Evolutionary conservation across 2,113 vertebrate genomes (phyloP), one percentile per base, ranked within the genome.

Genomic region (Paradisaea rubra): DNA sequence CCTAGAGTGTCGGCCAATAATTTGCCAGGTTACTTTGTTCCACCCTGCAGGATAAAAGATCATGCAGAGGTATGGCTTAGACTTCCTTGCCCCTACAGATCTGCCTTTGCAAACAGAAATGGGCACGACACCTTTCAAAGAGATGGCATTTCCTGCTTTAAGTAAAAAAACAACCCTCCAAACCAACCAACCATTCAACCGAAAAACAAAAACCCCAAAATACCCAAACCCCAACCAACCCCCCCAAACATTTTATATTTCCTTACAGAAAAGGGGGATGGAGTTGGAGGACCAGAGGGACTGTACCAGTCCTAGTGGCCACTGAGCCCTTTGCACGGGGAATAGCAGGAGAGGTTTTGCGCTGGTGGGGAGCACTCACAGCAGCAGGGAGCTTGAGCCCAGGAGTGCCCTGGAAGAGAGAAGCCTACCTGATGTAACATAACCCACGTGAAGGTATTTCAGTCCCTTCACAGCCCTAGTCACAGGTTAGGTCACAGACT

Each of bases 11-110:
- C 85, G 66, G 33, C 50, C 85, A 91, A 57, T 78, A 57, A 73
- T 94, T 95, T 89, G 42, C 84, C 74, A 66, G 30, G 52, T 91
- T 70, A 73, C 37, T 66, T 85, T 94, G 73, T 89, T 84, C 71
- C 37, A 74, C 31, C 13, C 42, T 59, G 54, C 45, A 73, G 74
- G 39, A 91, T 57, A 69, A 85, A 76, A 81, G 66, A 50, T 64
- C 50, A 35, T 0, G 0, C 35, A 42, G 25, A 69, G 45, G 16
- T 33, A 41, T 37, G 33, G 27, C 39, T 93, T 37, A 41, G 69
- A 39, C 17, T 93, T 93, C 47, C 50, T 72, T 6, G 2, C 7
- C 33, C 45, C n/a, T 63, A 7, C 12, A 33, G 27, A 52, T 85
- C 53, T 86, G 50, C n/a, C 52, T 85, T 73, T 81, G 65, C 49